Conservation (phyloP, 1,140 invertebrate genomes). For the Megalopta genalis region DNA sequence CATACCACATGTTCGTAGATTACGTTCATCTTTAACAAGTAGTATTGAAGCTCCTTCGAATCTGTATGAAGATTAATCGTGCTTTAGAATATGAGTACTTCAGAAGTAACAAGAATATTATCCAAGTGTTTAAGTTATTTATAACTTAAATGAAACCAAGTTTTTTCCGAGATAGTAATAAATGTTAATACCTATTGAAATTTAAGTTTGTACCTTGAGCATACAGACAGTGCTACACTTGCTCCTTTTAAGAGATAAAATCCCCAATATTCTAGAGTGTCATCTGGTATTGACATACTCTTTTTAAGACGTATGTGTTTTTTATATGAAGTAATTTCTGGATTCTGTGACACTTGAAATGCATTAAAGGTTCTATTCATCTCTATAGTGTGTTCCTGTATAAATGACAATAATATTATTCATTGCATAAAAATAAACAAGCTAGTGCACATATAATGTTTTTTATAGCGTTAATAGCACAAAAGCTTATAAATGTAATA, state of each 20-base stretch:
- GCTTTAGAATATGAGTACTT: background rate
- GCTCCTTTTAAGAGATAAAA: conserved; percentile 91
- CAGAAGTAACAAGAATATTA: background rate
- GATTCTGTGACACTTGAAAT: conserved; percentile 87
- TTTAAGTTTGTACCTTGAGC: conserved; percentile 83
- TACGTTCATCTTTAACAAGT: conserved; percentile 88
- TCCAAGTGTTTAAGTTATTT: too few relatives aligned
- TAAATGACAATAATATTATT: conserved; percentile 16
- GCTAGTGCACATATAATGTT: too few relatives aligned
- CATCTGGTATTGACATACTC: conserved; percentile 90
- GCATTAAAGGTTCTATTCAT: conserved; percentile 91
- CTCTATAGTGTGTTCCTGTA: conserved; percentile 85
- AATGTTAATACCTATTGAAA: background rate
- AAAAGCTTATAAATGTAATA: background rate
- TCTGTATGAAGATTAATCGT: conserved; percentile 63
- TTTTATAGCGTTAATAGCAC: background rate
- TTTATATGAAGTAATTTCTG: conserved; percentile 84
- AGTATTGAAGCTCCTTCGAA: conserved; percentile 87
- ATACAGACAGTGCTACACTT: conserved; percentile 87
- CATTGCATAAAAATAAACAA: background rate
- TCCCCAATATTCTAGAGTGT: conserved; percentile 93
- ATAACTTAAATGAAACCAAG: too few relatives aligned
- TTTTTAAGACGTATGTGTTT: conserved; percentile 90
- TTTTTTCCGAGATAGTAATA: background rate
- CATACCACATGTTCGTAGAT: conserved; percentile 87